Percentiles rank a stretch among this genome's conserved stretches.
These are phyloP conservation scores for Pachyrhynchus sulphureomaculatus DNA, from an alignment of 1,140 invertebrate species.

Conservation along the genomic window DNA sequence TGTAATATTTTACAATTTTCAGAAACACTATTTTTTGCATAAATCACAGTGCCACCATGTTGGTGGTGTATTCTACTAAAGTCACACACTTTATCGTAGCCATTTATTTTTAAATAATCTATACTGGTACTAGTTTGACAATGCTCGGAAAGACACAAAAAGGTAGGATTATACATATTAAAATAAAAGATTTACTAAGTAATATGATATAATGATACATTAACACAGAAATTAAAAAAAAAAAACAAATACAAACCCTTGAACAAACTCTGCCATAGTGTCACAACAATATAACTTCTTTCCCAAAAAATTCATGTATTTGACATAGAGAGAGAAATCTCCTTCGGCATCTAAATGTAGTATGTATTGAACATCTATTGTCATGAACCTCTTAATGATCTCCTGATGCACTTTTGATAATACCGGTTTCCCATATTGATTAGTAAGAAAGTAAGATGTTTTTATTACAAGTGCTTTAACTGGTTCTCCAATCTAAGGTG, in stretches of 20 bases:
- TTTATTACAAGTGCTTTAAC: conserved; percentile 83
- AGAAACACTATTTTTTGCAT: too few relatives aligned
- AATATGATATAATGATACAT: too few relatives aligned
- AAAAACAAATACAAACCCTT: conserved; percentile 38
- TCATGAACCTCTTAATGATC: conserved; percentile 68
- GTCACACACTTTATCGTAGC: too few relatives aligned
- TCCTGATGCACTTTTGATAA: conserved; percentile 81
- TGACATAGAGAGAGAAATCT: conserved; percentile 66
- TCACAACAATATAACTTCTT: conserved; percentile 55
- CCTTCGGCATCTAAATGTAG: conserved; percentile 66
- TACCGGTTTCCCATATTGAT: conserved; percentile 83
- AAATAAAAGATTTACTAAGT: too few relatives aligned
- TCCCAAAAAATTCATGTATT: conserved; percentile 85
- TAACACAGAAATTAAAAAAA: too few relatives aligned
- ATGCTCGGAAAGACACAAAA: too few relatives aligned
- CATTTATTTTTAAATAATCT: too few relatives aligned
- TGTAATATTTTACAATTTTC: too few relatives aligned
- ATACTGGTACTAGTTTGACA: too few relatives aligned
- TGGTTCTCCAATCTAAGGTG: conserved; percentile 81
- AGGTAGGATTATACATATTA: too few relatives aligned
- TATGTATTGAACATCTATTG: conserved; percentile 77
- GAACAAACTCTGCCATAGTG: conserved; percentile 43
- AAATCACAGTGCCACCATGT: too few relatives aligned
- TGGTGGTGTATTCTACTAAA: too few relatives aligned
- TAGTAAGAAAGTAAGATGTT: conserved; percentile 77